phyloP scores from a whole-genome alignment of 2,888 invertebrate genomes.

The Hydrotaea diabolus region DNA sequence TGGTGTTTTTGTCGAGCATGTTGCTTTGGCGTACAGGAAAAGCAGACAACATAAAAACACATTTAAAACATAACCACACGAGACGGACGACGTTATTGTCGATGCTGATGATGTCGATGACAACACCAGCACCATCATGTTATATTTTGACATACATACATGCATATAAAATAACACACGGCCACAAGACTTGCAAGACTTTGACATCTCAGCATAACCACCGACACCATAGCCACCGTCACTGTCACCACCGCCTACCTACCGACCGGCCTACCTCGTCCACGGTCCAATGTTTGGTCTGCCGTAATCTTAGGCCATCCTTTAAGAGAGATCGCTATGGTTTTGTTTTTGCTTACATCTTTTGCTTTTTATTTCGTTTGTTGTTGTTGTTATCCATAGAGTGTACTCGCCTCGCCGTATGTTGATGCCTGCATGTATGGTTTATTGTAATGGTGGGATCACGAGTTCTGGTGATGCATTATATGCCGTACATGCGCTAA shows the following conservation, averaged over 20 bases:
- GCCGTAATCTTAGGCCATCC: slow-evolving; percentile 35
- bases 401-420: neutral
- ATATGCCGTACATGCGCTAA: slow-evolving; percentile 60
- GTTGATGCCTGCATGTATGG: slow-evolving; percentile 42
- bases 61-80: slow-evolving; percentile 52
- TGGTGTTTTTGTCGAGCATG: slow-evolving; percentile 23
- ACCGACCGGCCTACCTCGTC: too few species aligned
- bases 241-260: neutral
- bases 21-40: slow-evolving; percentile 5
- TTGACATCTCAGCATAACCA: slow-evolving; percentile 63
- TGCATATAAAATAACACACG: slow-evolving; percentile 49
- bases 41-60: slow-evolving; percentile 36
- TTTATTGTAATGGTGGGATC: slow-evolving; percentile 66
- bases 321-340: slow-evolving; percentile 37
- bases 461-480: slow-evolving; percentile 62
- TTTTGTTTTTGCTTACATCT: neutral
- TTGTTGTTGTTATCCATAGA: slow-evolving; percentile 28
- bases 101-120: slow-evolving; percentile 25
- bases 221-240: slow-evolving; percentile 36
- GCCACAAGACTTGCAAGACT: slow-evolving; percentile 41
- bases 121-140: slow-evolving; percentile 61
- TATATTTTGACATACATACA: slow-evolving; percentile 60
- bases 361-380: slow-evolving; percentile 11
- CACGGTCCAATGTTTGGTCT: slow-evolving; percentile 5
- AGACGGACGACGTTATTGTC: slow-evolving; percentile 57